A percentile compares a stretch with the other conserved stretches of the same genome.
These are phyloP conservation scores for Zootermopsis nevadensis DNA, from an alignment of 2,888 invertebrate genomes.

Conservation along the genomic window DNA sequence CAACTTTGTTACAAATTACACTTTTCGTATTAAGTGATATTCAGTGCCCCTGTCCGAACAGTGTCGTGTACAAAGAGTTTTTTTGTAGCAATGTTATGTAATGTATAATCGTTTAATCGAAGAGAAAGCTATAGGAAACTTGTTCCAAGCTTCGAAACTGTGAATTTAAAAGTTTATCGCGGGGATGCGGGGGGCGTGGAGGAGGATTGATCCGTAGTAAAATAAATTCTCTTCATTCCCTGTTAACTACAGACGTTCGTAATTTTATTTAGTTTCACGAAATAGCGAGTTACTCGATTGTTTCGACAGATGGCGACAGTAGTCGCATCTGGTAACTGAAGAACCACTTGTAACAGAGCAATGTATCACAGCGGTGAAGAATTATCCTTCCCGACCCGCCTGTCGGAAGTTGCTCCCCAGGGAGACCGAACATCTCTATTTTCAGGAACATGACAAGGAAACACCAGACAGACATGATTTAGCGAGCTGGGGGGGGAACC, in stretches of 20 bases:
- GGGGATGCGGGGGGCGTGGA: too few relatives aligned
- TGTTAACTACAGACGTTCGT: not conserved
- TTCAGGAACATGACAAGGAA: conserved; percentile 27
- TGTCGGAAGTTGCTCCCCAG: conserved; percentile 17
- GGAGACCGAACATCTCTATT: conserved; percentile 18
- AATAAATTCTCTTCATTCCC: not conserved
- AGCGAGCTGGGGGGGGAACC: not conserved
- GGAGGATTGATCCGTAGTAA: not conserved
- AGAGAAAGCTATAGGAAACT: too few relatives aligned
- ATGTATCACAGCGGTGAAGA: conserved; percentile 7
- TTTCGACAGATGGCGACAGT: not conserved
- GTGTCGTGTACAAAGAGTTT: too few relatives aligned
- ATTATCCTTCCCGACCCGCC: not conserved
- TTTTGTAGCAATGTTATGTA: too few relatives aligned
- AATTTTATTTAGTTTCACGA: not conserved
- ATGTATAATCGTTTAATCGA: too few relatives aligned
- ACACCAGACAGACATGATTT: conserved; percentile 12
- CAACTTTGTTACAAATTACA: too few relatives aligned
- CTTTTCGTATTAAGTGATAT: too few relatives aligned
- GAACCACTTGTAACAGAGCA: conserved; percentile 2
- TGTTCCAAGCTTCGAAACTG: too few relatives aligned
- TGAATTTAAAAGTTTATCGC: too few relatives aligned
- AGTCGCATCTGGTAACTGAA: not conserved
- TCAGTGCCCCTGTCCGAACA: too few relatives aligned
- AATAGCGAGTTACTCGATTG: not conserved